Evolutionary conservation across 1,140 invertebrate genomes (phyloP), one percentile per base, ranked within the genome.

Genomic region (Pseudomyrmex dendroicus): DNA sequence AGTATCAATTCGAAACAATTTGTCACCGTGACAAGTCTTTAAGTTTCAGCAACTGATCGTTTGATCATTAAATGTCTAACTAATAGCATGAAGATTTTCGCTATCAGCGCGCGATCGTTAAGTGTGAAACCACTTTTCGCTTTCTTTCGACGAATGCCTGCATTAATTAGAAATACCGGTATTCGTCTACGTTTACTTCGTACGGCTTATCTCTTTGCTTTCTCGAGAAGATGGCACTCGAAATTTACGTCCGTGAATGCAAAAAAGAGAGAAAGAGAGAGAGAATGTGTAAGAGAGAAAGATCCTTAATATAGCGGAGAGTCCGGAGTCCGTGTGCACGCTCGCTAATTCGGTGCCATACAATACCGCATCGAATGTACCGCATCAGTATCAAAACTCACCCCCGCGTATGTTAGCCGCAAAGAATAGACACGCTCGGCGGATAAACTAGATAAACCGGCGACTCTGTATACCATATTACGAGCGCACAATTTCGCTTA

Each of bases 401-500:
- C 59, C 52, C 67, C 57, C 82, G 63, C 73, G 64, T 84, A 86
- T 67, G 64, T 80, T 83, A 77, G 46, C 82, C 57, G 62, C 74
- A 82, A 88, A 86, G 85, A 88, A 88, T 84, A 84, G 84, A 56
- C 73, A 56, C 62, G 59, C 52, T 46, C 82, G 52, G 70, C 64
- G 82, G 84, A 87, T 82, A 87, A 88, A 76, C 73, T 73, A 82
- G 84, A 88, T 88, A 86, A 86, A 87, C 77, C 61, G 76, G 63
- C 35, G 50, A 72, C 64, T 57, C 66, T 74, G 78, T 83, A 74
- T 13, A 48, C 62, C 54, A 76, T 22, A 52, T 86, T 82, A 76
- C 86, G 61, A 86, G 70, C 84, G 68, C 50, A 86, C 83, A 73
- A 86, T 83, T 86, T 86, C 74, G 85, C 82, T 88, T 88, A 88